A percentile compares a stretch with the other conserved stretches of the same genome.
Evolutionary conservation across 2,797 vertebrate species (phyloP).

Genomic region (Anas flavirostris): DNA sequence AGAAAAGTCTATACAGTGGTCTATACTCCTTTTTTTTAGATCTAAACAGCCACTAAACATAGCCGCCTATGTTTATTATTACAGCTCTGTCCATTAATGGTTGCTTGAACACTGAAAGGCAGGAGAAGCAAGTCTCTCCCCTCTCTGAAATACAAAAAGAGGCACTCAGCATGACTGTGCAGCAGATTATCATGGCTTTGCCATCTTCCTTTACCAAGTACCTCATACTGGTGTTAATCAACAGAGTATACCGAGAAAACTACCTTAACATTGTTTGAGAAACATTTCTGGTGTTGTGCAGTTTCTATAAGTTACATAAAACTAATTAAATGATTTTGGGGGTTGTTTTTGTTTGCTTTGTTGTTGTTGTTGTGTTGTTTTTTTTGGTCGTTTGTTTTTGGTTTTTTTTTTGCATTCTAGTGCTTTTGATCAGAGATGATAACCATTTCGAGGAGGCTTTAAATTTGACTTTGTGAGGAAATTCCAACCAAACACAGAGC

Average conservation of each 20-base stretch:
- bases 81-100: neutral
- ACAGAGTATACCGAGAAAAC: neutral
- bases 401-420: neutral
- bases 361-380: neutral
- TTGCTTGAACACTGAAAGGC: neutral
- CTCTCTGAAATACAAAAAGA: neutral
- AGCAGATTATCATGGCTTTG: neutral
- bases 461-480: neutral
- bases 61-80: neutral
- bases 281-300: neutral
- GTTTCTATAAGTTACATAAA: neutral
- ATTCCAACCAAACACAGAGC: neutral
- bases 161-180: neutral
- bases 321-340: accelerated
- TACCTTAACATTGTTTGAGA: neutral
- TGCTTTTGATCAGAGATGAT: neutral
- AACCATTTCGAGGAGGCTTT: neutral
- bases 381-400: neutral
- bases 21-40: neutral
- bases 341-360: no score
- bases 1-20: neutral
- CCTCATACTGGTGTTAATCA: neutral
- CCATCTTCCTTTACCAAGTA: neutral
- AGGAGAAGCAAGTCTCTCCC: neutral
- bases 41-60: neutral